These are phyloP conservation scores for Linnaemya tessellans DNA, from an alignment of 2,888 invertebrate genomes.

Conservation along the genomic window DNA sequence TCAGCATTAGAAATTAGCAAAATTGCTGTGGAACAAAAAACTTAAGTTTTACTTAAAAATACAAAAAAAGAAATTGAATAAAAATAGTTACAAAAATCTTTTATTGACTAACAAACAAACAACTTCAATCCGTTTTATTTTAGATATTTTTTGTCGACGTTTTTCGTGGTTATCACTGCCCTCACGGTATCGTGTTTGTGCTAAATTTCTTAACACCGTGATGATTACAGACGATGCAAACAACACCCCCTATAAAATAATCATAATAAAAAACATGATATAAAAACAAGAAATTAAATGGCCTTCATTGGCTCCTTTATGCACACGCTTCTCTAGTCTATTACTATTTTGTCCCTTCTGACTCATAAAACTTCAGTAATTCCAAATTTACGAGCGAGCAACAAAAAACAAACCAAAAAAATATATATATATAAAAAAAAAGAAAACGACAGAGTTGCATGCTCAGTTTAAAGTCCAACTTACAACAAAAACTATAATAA, in stretches of 20 bases:
- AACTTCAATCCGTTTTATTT: background rate
- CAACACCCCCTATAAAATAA: constrained; percentile 15
- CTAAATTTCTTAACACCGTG: constrained; percentile 46
- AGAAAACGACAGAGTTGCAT: constrained; percentile 26
- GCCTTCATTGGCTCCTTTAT: constrained; percentile 57
- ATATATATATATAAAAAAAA: no score
- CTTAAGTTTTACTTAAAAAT: background rate
- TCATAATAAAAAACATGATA: constrained; percentile 6
- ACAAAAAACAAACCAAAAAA: background rate
- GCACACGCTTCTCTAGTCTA: constrained; percentile 12
- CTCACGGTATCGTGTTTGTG: constrained; percentile 26
- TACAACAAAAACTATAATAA: constrained; percentile 14
- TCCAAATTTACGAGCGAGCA: constrained; percentile 16
- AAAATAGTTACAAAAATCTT: background rate
- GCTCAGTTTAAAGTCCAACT: constrained; percentile 7
- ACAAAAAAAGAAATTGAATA: background rate
- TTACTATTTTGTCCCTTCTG: constrained; percentile 48
- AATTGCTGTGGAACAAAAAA: background rate
- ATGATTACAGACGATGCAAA: background rate
- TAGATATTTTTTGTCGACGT: background rate
- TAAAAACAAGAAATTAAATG: constrained; percentile 52
- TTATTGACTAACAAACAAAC: constrained; percentile 11
- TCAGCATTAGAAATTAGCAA: constrained; percentile 6
- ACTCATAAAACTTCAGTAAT: constrained; percentile 55
- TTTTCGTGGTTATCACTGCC: background rate